These are phyloP conservation scores for Sternotherus odoratus DNA, from an alignment of 2,797 vertebrate species.

Conservation along the genomic window DNA sequence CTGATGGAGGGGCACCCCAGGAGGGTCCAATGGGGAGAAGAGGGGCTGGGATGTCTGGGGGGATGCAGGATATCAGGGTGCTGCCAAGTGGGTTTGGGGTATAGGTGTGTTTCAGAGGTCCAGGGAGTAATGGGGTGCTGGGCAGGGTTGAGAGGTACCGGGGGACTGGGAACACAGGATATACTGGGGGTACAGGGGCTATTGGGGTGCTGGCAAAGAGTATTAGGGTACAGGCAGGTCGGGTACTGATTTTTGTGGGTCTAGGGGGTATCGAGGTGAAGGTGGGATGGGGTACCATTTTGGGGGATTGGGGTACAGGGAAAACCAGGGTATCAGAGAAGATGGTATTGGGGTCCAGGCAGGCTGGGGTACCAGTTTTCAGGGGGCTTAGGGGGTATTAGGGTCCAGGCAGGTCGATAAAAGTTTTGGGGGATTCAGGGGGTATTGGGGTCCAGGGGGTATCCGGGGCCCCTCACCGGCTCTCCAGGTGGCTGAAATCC, in stretches of 20 bases:
- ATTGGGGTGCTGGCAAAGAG: too few relatives aligned
- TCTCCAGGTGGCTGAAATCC: slow-evolving; percentile 94
- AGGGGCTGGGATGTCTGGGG: not conserved
- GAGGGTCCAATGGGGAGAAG: not conserved
- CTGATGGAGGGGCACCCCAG: not conserved
- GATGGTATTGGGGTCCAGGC: too few relatives aligned
- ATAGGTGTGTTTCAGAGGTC: not conserved
- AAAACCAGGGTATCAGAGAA: too few relatives aligned
- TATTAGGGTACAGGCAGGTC: not conserved
- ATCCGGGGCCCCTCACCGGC: slow-evolving; percentile 82
- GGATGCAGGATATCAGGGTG: not conserved
- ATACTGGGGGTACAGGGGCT: not conserved
- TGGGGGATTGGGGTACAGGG: too few relatives aligned
- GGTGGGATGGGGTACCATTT: too few relatives aligned
- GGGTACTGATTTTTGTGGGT: too few relatives aligned
- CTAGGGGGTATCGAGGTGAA: too few relatives aligned
- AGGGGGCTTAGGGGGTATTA: not conserved
- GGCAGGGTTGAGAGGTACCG: not conserved
- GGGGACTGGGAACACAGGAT: not conserved
- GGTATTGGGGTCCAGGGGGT: not conserved
- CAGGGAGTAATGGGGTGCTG: not conserved
- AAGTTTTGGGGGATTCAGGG: not conserved
- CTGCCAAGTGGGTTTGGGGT: too few relatives aligned
- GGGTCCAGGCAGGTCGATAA: not conserved
- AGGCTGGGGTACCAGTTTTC: too few relatives aligned